Evolutionary conservation across 1,140 invertebrate genomes (phyloP).

Genomic region (Phocides pigmalion): DNA sequence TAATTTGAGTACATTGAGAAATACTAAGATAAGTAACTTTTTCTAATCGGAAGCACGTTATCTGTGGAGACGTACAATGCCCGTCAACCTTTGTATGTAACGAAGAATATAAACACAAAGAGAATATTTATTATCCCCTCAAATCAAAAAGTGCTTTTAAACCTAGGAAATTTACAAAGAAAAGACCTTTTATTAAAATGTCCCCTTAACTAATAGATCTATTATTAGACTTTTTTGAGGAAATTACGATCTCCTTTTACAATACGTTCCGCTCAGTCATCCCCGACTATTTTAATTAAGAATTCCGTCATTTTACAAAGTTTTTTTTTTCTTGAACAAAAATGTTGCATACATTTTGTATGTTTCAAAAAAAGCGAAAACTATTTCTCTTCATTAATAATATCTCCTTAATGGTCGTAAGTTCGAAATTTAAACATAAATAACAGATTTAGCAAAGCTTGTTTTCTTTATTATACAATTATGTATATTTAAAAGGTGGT

Average conservation of each 20-base stretch:
- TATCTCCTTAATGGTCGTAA: too few relatives aligned
- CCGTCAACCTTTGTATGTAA: neutral
- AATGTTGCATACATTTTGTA: too few relatives aligned
- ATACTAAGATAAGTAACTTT: too few relatives aligned
- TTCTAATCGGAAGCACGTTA: neutral
- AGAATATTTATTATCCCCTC: neutral
- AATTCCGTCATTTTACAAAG: too few relatives aligned
- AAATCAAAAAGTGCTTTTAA: neutral
- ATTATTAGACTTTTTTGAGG: neutral
- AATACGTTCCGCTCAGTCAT: neutral
- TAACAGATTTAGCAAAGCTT: too few relatives aligned
- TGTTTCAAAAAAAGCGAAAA: too few relatives aligned
- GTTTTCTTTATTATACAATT: too few relatives aligned
- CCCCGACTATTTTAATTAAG: neutral
- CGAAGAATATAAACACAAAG: neutral
- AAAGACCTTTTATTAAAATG: neutral
- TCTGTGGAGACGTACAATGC: neutral
- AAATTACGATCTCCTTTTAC: neutral
- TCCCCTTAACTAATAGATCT: slow-evolving; percentile 3
- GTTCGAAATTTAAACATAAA: too few relatives aligned
- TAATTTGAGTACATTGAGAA: too few relatives aligned
- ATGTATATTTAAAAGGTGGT: too few relatives aligned
- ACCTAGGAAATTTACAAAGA: neutral
- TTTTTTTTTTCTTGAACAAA: too few relatives aligned
- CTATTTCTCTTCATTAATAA: too few relatives aligned